Percentiles rank a stretch among this genome's conserved stretches.
phyloP scores from a whole-genome alignment of 1,140 invertebrate species.

The Zophobas morio region DNA sequence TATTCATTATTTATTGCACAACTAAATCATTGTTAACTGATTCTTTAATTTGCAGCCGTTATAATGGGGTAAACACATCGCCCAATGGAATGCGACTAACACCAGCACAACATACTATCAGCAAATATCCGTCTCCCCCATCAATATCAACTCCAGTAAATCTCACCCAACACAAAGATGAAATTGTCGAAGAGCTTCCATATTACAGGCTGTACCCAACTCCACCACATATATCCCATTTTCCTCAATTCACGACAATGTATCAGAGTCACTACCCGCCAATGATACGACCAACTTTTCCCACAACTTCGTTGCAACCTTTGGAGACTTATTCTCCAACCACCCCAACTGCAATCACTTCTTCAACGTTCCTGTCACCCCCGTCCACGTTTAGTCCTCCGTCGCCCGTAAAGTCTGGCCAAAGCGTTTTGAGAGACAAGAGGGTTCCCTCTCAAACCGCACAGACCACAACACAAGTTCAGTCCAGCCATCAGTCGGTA shows the following conservation, averaged over 20 bases:
- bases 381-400: conserved; percentile 62
- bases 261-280: conserved; percentile 61
- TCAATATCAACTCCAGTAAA: conserved; percentile 62
- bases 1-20: no score
- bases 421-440: conserved; percentile 58
- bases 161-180: conserved; percentile 63
- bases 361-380: conserved; percentile 63
- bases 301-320: conserved; percentile 63
- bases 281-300: conserved; percentile 59
- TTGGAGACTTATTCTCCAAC: conserved; percentile 64
- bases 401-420: conserved; percentile 56
- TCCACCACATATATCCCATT: conserved; percentile 52
- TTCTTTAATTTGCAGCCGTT: conserved; percentile 56
- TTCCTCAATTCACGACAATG: conserved; percentile 54
- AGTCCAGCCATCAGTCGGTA: conserved; percentile 29
- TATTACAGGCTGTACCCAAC: conserved; percentile 48
- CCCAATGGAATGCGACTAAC: conserved; percentile 63
- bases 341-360: conserved; percentile 60
- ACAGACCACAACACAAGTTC: conserved; percentile 50
- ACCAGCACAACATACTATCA: conserved; percentile 58
- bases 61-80: conserved; percentile 63
- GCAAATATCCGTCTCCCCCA: conserved; percentile 63
- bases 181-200: conserved; percentile 58
- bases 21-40: no score
- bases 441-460: conserved; percentile 48